Percentiles rank a stretch among this genome's conserved stretches.
Evolutionary conservation across 2,888 invertebrate genomes (phyloP).

Genomic region (Lutraria lutraria): DNA sequence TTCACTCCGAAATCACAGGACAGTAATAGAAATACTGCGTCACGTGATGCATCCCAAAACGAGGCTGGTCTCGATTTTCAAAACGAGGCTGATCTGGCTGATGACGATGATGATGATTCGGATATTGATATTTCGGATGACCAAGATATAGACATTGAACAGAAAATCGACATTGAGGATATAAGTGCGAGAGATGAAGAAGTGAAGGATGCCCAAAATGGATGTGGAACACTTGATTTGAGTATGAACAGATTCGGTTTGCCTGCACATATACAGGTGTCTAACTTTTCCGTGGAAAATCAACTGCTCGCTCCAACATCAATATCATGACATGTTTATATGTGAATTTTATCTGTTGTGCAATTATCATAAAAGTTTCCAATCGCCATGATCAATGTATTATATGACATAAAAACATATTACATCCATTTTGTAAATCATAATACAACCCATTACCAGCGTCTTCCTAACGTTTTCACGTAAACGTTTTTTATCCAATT

Average conservation of each 20-base stretch:
- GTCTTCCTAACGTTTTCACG: not conserved
- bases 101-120: conserved; percentile 67
- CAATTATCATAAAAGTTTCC: conserved; percentile 16
- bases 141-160: conserved; percentile 57
- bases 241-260: conserved; percentile 52
- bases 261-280: conserved; percentile 38
- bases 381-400: conserved; percentile 3
- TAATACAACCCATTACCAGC: not conserved
- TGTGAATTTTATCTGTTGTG: conserved; percentile 18
- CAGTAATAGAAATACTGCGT: conserved; percentile 26
- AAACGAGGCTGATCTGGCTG: conserved; percentile 66
- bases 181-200: conserved; percentile 57
- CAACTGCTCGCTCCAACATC: conserved; percentile 45
- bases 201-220: conserved; percentile 67
- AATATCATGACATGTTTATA: conserved; percentile 52
- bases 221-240: conserved; percentile 61
- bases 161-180: conserved; percentile 57
- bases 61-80: conserved; percentile 54
- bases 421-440: conserved; percentile 8
- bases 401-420: not conserved
- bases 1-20: conserved; percentile 88
- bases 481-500: conserved; percentile 5
- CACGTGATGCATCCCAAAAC: conserved; percentile 35
- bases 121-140: conserved; percentile 70
- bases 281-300: conserved; percentile 54